Base-by-base conservation (phyloP, 2,888 invertebrate genomes). In the Campoplex capitator region DNA sequence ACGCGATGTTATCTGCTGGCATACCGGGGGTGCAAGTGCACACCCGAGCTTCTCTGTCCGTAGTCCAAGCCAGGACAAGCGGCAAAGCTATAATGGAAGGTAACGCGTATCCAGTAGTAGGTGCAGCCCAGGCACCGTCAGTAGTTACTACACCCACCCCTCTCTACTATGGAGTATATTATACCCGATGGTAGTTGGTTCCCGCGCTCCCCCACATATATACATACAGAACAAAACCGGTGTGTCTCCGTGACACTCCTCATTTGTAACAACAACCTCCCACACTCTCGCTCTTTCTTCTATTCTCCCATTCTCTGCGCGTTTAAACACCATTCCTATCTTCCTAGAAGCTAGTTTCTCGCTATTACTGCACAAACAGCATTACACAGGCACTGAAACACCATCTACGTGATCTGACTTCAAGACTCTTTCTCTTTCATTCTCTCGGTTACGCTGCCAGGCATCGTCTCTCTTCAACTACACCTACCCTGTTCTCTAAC, bases 51-150 rank as follows among this genome's bases (percentile, higher is more conserved):
- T 67, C 73, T 81, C 77, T 42, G 68, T 73, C 58, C 74, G 54
- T 58, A 77, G 80, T 80, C 73, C 78, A 73, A 56, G 81, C 81
- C 42, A 56, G 79, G 74, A 81, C 67, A 75, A 77, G 71, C 77
- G 48, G 83, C 75, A 51, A 85, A 85, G 89, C 90, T 91, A 92
- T 92, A 92, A 92, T 91, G 89, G 91, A 91, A 91, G 88, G 88
- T 88, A 89, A 89, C 90, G 89, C 88, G 88, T 88, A 88, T 85
- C 82, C 80, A 87, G 78, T 89, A 85, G 89, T 89, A 87, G 89
- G 86, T 88, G 86, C 84, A 88, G 90, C 88, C 88, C 86, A 89
- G 88, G 88, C 87, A 88, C 58, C 75, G 28, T 42, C 83, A 67
- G 87, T 83, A 78, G 74, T 79, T 76, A 67, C 65, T 76, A 67